A percentile compares a stretch with the other conserved stretches of the same genome.
Evolutionary conservation across 2,888 invertebrate species (phyloP).

Genomic region (Protonemura montana): DNA sequence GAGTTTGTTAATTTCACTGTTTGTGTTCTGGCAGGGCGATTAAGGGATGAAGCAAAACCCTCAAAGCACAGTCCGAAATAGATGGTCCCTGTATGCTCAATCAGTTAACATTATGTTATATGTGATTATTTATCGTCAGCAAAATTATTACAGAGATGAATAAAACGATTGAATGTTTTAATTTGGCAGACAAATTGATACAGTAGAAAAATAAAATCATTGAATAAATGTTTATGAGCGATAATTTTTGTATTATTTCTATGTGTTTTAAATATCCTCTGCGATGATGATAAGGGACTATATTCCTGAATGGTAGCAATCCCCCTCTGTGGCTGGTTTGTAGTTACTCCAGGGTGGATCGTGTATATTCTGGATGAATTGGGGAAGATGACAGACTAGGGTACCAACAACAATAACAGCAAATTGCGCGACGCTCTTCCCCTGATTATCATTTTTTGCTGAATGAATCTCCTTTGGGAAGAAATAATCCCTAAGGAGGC

Average conservation of each 20-base stretch:
- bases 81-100: too few species aligned
- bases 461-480: neutral
- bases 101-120: neutral
- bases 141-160: neutral
- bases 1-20: constrained; percentile 5
- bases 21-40: neutral
- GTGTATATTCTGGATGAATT: neutral
- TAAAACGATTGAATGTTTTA: neutral
- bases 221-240: neutral
- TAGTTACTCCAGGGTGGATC: neutral
- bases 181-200: neutral
- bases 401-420: neutral
- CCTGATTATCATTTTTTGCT: neutral
- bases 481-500: neutral
- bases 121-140: neutral
- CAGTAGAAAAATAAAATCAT: neutral
- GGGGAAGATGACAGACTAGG: neutral
- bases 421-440: neutral
- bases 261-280: neutral
- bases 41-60: neutral
- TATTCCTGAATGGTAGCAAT: neutral
- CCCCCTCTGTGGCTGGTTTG: neutral
- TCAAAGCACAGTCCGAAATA: too few species aligned
- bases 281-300: neutral
- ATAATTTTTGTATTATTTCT: neutral